phyloP scores from a whole-genome alignment of 2,888 invertebrate genomes.

The Punctoribates punctum region DNA sequence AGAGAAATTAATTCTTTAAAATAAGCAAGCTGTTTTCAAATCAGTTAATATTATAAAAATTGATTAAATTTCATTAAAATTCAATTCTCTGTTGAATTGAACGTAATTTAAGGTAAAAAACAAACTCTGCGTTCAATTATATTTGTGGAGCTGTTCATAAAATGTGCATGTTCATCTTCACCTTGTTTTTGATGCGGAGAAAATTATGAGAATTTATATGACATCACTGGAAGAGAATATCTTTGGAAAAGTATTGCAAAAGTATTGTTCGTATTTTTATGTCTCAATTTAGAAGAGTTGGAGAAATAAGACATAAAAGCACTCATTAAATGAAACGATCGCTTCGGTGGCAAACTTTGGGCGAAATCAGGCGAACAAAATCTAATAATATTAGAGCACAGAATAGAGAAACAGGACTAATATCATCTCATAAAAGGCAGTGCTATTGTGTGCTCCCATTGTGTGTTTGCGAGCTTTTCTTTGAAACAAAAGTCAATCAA shows the following conservation, averaged over 20 bases:
- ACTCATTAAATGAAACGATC: constrained; percentile 34
- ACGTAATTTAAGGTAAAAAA: too few species aligned
- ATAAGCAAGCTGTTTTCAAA: too few species aligned
- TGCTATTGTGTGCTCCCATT: not conserved
- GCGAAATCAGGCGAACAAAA: constrained; percentile 22
- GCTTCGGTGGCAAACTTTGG: not conserved
- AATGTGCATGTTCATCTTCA: too few species aligned
- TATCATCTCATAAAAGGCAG: not conserved
- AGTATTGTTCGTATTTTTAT: not conserved
- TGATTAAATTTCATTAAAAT: too few species aligned
- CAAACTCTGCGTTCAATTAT: too few species aligned
- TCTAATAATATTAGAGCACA: constrained; percentile 1
- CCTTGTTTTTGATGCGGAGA: too few species aligned
- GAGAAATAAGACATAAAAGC: constrained; percentile 14
- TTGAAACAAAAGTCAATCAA: constrained; percentile 32
- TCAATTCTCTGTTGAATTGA: too few species aligned
- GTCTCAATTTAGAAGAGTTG: constrained; percentile 28
- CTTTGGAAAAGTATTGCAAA: not conserved
- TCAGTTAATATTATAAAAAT: too few species aligned
- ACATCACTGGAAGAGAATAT: too few species aligned
- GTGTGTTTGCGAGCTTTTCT: not conserved
- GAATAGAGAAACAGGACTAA: constrained; percentile 3
- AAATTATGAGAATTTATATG: too few species aligned
- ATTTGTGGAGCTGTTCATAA: too few species aligned
- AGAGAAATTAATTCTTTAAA: too few species aligned